Base-by-base conservation (phyloP, 1,140 invertebrate species). In the Octopus sinensis region DNA sequence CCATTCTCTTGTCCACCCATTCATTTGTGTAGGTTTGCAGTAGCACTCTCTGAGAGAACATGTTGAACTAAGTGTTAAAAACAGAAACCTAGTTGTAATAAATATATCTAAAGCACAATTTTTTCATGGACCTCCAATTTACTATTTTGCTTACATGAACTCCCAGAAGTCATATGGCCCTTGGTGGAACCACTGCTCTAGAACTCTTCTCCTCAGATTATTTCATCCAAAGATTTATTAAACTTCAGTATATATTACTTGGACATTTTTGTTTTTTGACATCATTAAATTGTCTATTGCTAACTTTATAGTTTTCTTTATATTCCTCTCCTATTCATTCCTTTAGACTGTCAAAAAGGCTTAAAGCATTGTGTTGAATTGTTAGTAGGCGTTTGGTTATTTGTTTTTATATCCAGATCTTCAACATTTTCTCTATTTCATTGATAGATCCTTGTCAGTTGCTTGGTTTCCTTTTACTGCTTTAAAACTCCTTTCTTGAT, bases 361-460 rank as follows among this genome's bases (percentile, higher is more conserved):
- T 68, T 68, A 12, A 13, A 68, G 62, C 62, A 12, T 68, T 68
- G n/a, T 12, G 12, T 68, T 68, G 62, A 68, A 68, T 68, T 68
- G 62, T 68, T 68, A 68, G 62, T 68, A 68, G 62, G 62, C 62
- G 1, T 68, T 13, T 68, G 62, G n/a, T 12, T 68, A 68, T n/a
- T 13, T n/a, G 62, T 68, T 68, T 68, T 68, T 68, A n/a, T 68
- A 68, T 68, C 62, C 62, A 68, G 62, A 68, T 12, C 62, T 13
- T 68, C 62, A 68, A 68, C 62, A 68, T 13, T 68, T 68, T 68
- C 62, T 68, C 62, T n/a, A 68, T 68, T 68, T 68, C 62, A n/a
- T 68, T 12, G 62, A 68, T 68, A 68, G 3, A n/a, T 68, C 62
- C 62, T 68, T n/a, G 62, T 68, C 62, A 68, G 12, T 68, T 68